Evolutionary conservation across 2,888 invertebrate species (phyloP).

Genomic region (Kuschelorhynchus macadamiae): DNA sequence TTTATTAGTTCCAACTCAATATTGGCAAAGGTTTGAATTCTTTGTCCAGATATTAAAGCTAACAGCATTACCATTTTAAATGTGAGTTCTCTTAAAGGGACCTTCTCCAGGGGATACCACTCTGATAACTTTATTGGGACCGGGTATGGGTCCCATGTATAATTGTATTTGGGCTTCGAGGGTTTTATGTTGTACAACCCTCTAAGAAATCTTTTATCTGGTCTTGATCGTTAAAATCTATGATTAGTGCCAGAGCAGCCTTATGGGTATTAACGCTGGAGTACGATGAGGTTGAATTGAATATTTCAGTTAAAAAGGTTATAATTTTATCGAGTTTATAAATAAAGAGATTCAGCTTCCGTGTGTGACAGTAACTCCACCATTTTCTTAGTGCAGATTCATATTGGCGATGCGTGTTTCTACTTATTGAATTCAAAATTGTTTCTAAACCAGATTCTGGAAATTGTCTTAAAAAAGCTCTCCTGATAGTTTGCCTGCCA

Average conservation of each 20-base stretch:
- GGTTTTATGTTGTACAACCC: not conserved
- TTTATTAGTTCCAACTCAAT: not conserved
- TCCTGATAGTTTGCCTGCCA: not conserved
- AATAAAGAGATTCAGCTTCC: not conserved
- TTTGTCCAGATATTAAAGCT: too few relatives aligned
- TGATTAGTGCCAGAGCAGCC: too few relatives aligned
- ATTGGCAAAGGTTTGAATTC: too few relatives aligned
- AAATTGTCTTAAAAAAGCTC: not conserved
- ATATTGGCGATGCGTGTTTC: constrained; percentile 2
- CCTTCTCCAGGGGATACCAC: not conserved
- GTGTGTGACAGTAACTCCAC: not conserved
- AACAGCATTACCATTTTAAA: too few relatives aligned
- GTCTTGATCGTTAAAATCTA: not conserved
- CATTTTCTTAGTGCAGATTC: constrained; percentile 4
- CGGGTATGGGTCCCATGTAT: constrained; percentile 1
- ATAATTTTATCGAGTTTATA: constrained; percentile 1
- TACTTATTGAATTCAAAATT: constrained; percentile 4
- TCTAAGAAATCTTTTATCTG: constrained; percentile 5
- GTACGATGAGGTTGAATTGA: not conserved
- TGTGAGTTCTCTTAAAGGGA: not conserved
- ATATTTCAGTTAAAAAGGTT: not conserved
- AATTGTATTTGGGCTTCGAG: not conserved
- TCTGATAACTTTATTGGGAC: not conserved
- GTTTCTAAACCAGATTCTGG: constrained; percentile 4
- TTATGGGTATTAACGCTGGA: not conserved